These are phyloP conservation scores for Aphidoletes aphidimyza DNA, from an alignment of 2,888 invertebrate species.

Conservation along the genomic window DNA sequence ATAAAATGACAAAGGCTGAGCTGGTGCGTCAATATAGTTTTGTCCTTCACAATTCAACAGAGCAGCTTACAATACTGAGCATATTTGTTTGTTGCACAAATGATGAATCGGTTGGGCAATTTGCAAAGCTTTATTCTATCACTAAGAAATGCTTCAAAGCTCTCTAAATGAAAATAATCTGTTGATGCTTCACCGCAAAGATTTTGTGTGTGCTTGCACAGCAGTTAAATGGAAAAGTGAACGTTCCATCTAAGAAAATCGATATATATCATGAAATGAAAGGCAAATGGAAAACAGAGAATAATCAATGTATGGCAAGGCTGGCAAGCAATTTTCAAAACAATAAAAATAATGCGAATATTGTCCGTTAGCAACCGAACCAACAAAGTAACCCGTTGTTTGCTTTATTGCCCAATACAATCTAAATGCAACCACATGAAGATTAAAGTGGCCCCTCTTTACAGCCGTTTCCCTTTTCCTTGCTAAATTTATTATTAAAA, in stretches of 20 bases:
- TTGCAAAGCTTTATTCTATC: too few species aligned
- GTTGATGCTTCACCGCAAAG: too few species aligned
- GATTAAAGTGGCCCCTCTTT: neutral
- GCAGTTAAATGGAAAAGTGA: neutral
- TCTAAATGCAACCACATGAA: neutral
- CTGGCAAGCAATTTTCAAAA: slow-evolving; percentile 17
- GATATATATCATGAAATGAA: neutral
- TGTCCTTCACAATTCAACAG: too few species aligned
- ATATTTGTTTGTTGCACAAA: slow-evolving; percentile 6
- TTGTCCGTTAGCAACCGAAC: slow-evolving; percentile 40
- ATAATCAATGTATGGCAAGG: neutral
- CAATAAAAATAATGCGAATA: slow-evolving; percentile 15
- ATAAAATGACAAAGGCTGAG: neutral
- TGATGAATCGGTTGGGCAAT: too few species aligned
- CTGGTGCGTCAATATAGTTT: neutral
- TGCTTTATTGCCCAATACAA: slow-evolving; percentile 27
- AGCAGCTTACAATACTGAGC: neutral
- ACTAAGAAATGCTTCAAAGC: too few species aligned
- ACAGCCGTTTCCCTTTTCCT: neutral
- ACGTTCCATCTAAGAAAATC: neutral
- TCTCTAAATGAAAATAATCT: too few species aligned
- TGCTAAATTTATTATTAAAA: neutral
- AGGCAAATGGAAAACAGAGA: neutral
- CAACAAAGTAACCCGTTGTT: neutral
- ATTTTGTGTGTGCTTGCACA: too few species aligned